Evolutionary conservation across 64 coral and sea anemone genomes (phyloP).

Genomic region (Catalaphyllia jardinei): DNA sequence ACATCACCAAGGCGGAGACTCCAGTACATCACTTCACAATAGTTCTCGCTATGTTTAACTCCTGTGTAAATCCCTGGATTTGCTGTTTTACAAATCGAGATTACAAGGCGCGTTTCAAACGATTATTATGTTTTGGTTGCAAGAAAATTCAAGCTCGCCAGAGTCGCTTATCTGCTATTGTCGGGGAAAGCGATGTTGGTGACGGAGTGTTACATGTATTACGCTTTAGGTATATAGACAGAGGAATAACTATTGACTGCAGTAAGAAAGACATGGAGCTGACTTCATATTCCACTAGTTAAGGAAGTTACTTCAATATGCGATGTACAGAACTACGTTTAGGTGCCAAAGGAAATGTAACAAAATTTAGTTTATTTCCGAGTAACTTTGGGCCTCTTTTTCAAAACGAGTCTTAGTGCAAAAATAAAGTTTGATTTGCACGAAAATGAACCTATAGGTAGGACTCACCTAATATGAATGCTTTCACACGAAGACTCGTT

Average conservation of each 20-base stretch:
- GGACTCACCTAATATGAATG: too few relatives aligned
- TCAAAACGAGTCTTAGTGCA: too few relatives aligned
- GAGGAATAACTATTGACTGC: not conserved
- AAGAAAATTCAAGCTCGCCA: not conserved
- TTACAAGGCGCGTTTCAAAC: conserved; percentile 18
- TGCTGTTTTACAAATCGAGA: conserved; percentile 53
- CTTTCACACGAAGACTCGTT: too few relatives aligned
- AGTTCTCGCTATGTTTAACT: conserved; percentile 69
- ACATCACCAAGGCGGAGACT: conserved; percentile 45
- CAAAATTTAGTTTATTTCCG: too few relatives aligned
- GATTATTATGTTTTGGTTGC: not conserved
- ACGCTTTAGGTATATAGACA: not conserved
- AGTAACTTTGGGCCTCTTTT: too few relatives aligned
- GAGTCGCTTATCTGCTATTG: not conserved
- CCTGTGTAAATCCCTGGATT: conserved; percentile 51
- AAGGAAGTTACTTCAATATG: too few relatives aligned
- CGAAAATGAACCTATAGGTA: too few relatives aligned
- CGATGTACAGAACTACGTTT: too few relatives aligned
- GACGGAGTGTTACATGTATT: not conserved
- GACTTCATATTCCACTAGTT: too few relatives aligned
- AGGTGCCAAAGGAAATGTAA: too few relatives aligned
- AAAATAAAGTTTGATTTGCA: too few relatives aligned
- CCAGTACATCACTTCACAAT: conserved; percentile 69
- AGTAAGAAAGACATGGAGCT: too few relatives aligned
- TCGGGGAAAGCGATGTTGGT: not conserved